Evolutionary conservation across 2,888 invertebrate species (phyloP), one percentile per base, ranked within the genome.

Genomic region (Oscheius sp.): DNA sequence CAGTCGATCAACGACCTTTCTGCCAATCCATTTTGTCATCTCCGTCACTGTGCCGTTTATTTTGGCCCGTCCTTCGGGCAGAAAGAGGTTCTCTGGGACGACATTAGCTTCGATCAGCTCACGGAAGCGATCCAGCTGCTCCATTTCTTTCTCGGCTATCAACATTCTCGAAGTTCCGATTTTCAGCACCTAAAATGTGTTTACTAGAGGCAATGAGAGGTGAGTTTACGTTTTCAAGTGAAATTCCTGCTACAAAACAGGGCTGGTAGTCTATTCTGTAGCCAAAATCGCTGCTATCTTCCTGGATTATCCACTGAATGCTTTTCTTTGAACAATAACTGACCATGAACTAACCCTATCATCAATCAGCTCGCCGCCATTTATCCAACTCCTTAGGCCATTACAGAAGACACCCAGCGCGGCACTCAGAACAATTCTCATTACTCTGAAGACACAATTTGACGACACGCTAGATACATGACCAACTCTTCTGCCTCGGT

Each of bases 321-420:
- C 21, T 21, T 21, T 21, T 21, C 21, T 21, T 21, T 21, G 0
- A 21, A 21, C 21, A 21, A 21, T 21, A 21, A 21, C 21, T 21
- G 21, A 21, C 21, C 21, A 21, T 21, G 21, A 21, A 53, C 66
- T 51, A 11, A 53, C 51, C 32, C 33, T 35, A 13, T 63, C 32
- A n/a, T 57, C 37, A 35, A 48, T 42, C 29, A 73, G 32, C 42
- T 63, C 57, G 13, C 73, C 73, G 42, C 35, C 7, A 7, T 37
- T 73, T 1, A 73, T 33, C 73, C 73, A 73, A 5, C 35, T 42
- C 3, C 73, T 62, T 2, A 73, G 11, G 5, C 51, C 51, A 51
- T 62, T 63, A 33, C 73, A 73, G 63, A 73, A 73, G 11, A 73
- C 63, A 1, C 65, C 63, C 1, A 73, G 33, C 2, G 57, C 32